A percentile compares a stretch with the other conserved stretches of the same genome.
Evolutionary conservation across 2,797 vertebrate species (phyloP).

Genomic region (Trachops cirrhosus): DNA sequence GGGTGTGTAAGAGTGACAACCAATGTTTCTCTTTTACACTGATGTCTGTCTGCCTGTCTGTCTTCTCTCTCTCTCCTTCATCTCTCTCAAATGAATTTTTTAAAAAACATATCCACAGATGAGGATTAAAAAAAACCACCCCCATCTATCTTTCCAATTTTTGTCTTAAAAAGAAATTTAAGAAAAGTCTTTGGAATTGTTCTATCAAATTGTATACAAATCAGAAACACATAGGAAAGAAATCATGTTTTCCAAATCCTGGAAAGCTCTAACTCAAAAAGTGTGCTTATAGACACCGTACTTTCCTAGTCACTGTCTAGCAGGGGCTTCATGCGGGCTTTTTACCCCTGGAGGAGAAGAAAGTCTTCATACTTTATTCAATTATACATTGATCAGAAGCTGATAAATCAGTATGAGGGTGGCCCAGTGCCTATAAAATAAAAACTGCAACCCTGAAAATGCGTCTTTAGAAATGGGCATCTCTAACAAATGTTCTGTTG

Average conservation of each 20-base stretch:
- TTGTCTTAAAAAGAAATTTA: slow-evolving; percentile 9
- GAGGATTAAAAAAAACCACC: not conserved
- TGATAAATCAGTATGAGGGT: slow-evolving; percentile 32
- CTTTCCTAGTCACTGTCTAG: not conserved
- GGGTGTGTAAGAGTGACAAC: not conserved
- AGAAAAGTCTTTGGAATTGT: not conserved
- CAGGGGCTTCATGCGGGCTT: not conserved
- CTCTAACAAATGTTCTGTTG: slow-evolving; percentile 46
- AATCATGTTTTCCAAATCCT: not conserved
- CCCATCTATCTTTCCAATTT: slow-evolving; percentile 36
- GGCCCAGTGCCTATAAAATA: not conserved
- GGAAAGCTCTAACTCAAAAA: slow-evolving; percentile 1
- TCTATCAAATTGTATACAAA: not conserved
- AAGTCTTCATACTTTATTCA: not conserved
- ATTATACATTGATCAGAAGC: slow-evolving; percentile 11
- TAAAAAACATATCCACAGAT: not conserved
- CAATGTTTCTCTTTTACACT: not conserved
- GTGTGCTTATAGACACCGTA: not conserved
- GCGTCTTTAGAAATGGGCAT: not conserved
- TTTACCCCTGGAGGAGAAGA: not conserved
- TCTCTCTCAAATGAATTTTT: not conserved
- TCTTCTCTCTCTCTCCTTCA: not conserved
- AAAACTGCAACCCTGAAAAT: slow-evolving; percentile 20
- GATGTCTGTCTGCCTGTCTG: not conserved
- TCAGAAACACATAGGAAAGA: not conserved